These are phyloP conservation scores for Augiades crinisus DNA, from an alignment of 2,888 invertebrate species.

Conservation along the genomic window DNA sequence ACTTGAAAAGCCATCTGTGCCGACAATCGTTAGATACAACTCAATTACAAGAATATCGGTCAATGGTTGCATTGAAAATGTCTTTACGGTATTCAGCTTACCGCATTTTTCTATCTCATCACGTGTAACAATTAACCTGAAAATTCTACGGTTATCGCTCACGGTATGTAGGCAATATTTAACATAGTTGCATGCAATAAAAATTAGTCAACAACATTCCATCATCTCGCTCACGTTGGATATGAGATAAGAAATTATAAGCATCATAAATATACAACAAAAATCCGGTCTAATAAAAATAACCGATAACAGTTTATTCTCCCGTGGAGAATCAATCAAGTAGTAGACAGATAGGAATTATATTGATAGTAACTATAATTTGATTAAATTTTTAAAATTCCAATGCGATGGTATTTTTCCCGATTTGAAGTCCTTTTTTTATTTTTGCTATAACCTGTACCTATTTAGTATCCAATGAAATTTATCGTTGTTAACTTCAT, in stretches of 20 bases:
- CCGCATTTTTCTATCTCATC: neutral
- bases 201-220: constrained; percentile 21
- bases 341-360: no score
- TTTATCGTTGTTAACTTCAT: no score
- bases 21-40: no score
- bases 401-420: no score
- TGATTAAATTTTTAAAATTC: no score
- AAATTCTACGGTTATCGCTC: constrained; percentile 20
- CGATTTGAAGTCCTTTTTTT: no score
- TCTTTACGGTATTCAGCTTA: neutral
- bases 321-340: no score
- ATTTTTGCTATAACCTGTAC: no score
- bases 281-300: no score
- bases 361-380: no score
- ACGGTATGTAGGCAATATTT: constrained; percentile 8
- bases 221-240: constrained; percentile 7
- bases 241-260: constrained; percentile 5
- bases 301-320: neutral
- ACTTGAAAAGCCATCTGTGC: no score
- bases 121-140: constrained; percentile 8
- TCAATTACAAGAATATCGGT: neutral
- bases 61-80: neutral
- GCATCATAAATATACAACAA: neutral
- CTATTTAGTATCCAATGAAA: no score
- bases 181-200: constrained; percentile 15